phyloP scores from a whole-genome alignment of 2,888 invertebrate genomes.

The Andrena hattorfiana region DNA sequence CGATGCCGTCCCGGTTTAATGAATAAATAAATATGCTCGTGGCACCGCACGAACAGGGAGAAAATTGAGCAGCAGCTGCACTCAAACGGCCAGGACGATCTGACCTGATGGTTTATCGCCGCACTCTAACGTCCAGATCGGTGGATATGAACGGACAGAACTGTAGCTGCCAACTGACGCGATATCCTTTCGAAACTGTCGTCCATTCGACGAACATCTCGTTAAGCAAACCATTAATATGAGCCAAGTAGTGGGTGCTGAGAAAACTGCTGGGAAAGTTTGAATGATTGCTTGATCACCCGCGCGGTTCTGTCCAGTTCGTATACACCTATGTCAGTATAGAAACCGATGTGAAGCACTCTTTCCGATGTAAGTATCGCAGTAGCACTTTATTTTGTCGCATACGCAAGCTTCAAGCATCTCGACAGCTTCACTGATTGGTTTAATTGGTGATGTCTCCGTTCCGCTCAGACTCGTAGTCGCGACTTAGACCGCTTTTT shows the following conservation, averaged over 20 bases:
- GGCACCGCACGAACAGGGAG: constrained; percentile 57
- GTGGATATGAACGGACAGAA: constrained; percentile 49
- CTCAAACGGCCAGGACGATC: constrained; percentile 65
- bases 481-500: constrained; percentile 51
- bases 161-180: not conserved
- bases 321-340: constrained; percentile 64
- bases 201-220: not conserved
- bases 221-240: not conserved
- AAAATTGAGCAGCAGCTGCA: constrained; percentile 65
- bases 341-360: constrained; percentile 72
- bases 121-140: constrained; percentile 59
- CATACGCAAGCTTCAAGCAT: constrained; percentile 70
- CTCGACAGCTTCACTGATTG: constrained; percentile 56
- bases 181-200: not conserved
- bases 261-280: not conserved
- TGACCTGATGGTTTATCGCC: constrained; percentile 60
- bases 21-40: constrained; percentile 59
- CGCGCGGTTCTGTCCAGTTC: constrained; percentile 38
- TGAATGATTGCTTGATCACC: constrained; percentile 16
- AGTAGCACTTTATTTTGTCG: constrained; percentile 73
- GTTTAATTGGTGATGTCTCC: constrained; percentile 46
- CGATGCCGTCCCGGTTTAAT: constrained; percentile 56
- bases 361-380: constrained; percentile 75
- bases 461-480: constrained; percentile 28
- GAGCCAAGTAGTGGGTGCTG: not conserved